These are phyloP conservation scores for Dione vanillae DNA, from an alignment of 2,888 invertebrate genomes.

Conservation along the genomic window DNA sequence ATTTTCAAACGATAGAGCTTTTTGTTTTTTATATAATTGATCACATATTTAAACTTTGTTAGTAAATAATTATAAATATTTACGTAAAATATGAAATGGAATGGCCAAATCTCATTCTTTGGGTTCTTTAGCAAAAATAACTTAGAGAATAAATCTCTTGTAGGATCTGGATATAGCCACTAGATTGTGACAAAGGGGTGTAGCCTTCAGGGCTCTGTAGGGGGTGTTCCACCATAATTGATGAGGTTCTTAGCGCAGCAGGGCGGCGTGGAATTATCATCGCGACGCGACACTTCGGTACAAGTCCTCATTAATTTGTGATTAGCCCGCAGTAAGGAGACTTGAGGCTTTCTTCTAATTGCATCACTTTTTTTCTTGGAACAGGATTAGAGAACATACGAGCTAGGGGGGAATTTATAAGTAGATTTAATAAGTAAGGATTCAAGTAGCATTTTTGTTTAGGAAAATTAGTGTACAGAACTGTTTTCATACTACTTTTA, in stretches of 20 bases:
- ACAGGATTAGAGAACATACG: conserved; percentile 40
- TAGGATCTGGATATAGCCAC: conserved; percentile 47
- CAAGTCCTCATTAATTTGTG: conserved; percentile 82
- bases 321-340: conserved; percentile 78
- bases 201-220: conserved; percentile 58
- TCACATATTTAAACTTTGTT: too few relatives aligned
- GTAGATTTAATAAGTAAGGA: conserved; percentile 9
- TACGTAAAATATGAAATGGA: background rate
- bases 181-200: conserved; percentile 58
- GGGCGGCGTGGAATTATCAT: conserved; percentile 79
- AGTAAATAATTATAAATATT: too few relatives aligned
- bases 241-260: conserved; percentile 83
- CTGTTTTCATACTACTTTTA: background rate
- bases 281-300: conserved; percentile 74
- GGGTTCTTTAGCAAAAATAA: conserved; percentile 29
- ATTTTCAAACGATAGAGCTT: background rate
- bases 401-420: conserved; percentile 24
- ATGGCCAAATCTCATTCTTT: background rate
- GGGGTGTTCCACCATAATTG: conserved; percentile 80
- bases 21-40: background rate
- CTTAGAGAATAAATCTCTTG: conserved; percentile 46
- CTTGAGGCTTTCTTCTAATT: conserved; percentile 78
- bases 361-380: conserved; percentile 71
- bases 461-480: background rate
- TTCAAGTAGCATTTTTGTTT: conserved; percentile 9